phyloP scores from a whole-genome alignment of 2,797 vertebrate genomes.

The Chiroxiphia lanceolata region DNA sequence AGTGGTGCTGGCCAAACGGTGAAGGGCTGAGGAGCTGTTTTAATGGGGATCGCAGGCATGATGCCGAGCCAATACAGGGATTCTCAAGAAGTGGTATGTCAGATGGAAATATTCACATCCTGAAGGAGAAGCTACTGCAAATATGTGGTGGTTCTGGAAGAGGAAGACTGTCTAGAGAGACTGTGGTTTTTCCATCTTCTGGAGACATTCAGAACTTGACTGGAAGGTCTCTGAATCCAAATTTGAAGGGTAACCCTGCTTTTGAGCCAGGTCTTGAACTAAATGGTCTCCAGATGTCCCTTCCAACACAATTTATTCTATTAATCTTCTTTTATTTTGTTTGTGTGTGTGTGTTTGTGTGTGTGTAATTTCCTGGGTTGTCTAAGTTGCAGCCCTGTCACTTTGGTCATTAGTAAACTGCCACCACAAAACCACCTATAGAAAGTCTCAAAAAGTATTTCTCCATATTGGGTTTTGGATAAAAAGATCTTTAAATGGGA shows the following conservation, averaged over 20 bases:
- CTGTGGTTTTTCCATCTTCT: neutral
- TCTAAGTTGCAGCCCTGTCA: neutral
- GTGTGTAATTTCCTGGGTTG: neutral
- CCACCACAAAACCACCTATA: neutral
- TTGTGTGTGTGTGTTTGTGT: neutral
- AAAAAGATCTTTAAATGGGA: neutral
- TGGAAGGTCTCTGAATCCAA: neutral
- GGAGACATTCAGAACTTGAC: neutral
- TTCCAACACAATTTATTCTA: neutral
- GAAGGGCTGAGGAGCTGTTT: conserved; percentile 7
- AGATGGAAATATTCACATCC: neutral
- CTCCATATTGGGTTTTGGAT: neutral
- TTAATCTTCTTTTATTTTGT: neutral
- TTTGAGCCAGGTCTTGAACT: neutral
- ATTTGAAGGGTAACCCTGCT: neutral
- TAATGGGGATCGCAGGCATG: neutral
- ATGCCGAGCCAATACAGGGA: neutral
- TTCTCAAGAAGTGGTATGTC: neutral
- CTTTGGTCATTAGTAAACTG: neutral
- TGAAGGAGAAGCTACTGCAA: neutral
- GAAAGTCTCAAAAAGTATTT: neutral
- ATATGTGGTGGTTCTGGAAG: neutral
- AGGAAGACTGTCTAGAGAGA: neutral
- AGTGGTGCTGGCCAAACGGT: neutral
- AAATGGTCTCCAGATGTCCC: neutral